These are phyloP conservation scores for Argyresthia albistria DNA, from an alignment of 2,888 invertebrate genomes.

Conservation along the genomic window DNA sequence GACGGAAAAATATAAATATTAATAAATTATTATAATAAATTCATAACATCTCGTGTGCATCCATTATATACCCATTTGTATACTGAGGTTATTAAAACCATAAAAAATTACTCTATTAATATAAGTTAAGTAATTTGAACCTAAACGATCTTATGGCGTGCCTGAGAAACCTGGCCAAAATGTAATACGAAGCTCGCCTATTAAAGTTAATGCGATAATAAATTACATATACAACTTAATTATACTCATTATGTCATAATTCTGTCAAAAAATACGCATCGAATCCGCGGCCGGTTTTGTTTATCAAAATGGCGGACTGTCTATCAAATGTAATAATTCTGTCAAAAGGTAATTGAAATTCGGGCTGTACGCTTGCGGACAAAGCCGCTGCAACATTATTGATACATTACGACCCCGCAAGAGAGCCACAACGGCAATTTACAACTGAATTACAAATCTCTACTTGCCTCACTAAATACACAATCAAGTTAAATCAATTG, in stretches of 20 bases:
- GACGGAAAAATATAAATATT: background rate
- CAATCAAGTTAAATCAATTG: conserved; percentile 65
- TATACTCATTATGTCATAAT: conserved; percentile 29
- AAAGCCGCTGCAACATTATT: conserved; percentile 55
- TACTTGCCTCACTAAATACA: conserved; percentile 60
- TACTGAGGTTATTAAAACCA: background rate
- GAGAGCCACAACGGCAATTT: conserved; percentile 63
- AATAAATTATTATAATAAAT: background rate
- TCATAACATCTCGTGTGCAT: background rate
- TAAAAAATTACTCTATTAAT: conserved; percentile 3
- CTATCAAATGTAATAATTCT: conserved; percentile 68
- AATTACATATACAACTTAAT: conserved; percentile 22
- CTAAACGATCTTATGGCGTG: conserved; percentile 5
- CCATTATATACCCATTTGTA: background rate
- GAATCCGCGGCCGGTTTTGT: conserved; percentile 37
- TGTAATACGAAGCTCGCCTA: conserved; percentile 2
- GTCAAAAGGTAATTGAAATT: conserved; percentile 69
- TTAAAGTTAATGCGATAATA: conserved; percentile 2
- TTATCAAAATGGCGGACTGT: conserved; percentile 49
- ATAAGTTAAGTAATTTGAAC: background rate
- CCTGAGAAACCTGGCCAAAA: background rate
- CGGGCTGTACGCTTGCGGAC: conserved; percentile 27
- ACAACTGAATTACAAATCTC: conserved; percentile 70
- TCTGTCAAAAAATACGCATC: conserved; percentile 23
- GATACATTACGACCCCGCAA: conserved; percentile 64